Conservation (phyloP, 2,888 invertebrate species). For the Chouioia cunea region DNA sequence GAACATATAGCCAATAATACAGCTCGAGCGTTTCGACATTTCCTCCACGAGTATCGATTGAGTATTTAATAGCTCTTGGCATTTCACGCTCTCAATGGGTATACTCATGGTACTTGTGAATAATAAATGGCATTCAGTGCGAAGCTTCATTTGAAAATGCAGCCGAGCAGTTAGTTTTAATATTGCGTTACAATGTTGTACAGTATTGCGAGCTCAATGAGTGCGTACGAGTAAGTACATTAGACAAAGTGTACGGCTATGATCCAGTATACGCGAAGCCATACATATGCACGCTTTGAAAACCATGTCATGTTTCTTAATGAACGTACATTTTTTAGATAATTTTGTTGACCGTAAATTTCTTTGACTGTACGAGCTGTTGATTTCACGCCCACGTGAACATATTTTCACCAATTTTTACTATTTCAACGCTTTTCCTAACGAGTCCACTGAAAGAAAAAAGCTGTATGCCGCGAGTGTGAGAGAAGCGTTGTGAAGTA, state of each 20-base stretch:
- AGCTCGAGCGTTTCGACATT: no score
- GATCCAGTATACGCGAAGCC: background rate
- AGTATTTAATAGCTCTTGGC: constrained; percentile 16
- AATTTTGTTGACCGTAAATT: constrained; percentile 13
- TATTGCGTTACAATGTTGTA: background rate
- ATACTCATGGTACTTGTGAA: background rate
- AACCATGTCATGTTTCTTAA: background rate
- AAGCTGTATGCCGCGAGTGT: no score
- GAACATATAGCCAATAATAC: no score
- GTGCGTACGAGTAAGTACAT: constrained; percentile 8
- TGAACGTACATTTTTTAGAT: constrained; percentile 12
- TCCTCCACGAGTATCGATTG: no score
- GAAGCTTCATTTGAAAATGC: constrained; percentile 16
- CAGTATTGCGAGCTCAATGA: constrained; percentile 16
- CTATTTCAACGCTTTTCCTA: no score
- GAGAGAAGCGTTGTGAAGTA: no score
- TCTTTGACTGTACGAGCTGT: background rate
- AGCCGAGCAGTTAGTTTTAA: constrained; percentile 29
- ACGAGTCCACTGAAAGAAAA: no score
- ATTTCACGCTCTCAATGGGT: constrained; percentile 10
- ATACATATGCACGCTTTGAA: background rate
- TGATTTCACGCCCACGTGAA: no score
- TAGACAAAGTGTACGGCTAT: background rate
- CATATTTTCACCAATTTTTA: no score
- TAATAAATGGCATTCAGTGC: background rate